Base-by-base conservation (phyloP, 2,113 vertebrate genomes). In the Scopus umbretta region DNA sequence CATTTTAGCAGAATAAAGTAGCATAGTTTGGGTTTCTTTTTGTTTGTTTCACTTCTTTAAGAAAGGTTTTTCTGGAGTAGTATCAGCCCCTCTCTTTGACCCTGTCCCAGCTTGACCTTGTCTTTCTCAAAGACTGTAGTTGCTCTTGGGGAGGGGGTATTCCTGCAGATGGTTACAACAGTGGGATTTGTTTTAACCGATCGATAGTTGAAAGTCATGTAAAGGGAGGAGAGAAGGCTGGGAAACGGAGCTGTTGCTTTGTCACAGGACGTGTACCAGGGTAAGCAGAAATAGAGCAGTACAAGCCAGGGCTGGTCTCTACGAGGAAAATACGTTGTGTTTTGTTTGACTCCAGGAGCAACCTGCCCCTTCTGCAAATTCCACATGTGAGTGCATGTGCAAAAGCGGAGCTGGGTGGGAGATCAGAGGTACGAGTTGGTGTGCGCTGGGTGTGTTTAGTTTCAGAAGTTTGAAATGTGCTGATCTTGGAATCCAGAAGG, bases 31-130 rank as follows among this genome's bases (percentile, higher is more conserved):
- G 3, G 6, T 38, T 50, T 67, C 12, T 17, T 40, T 40, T 21
- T 0, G 0, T n/a, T 66, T 0, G 2, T 50, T 91, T 74, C 3
- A 5, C 49, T 70, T 80, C 27, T 17, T 27, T 52, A 26, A 16
- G 18, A 32, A 68, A 63, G 6, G 25, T 3, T 30, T 88, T 88
- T 74, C 58, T 67, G 42, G 53, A 23, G 18, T 27, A 21, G 8
- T 18, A 26, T n/a, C 32, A 32, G 61, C 45, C 3, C 14, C 32
- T 21, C 80, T 53, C 27, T 87, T 83, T 50, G 71, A 58, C 9
- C 4, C 21, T 52, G 40, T 34, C 45, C 13, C 45, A 61, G 32
- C 23, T 21, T 53, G 13, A 21, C 21, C 7, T 52, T 38, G 13
- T 52, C 16, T 59, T 58, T 68, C 43, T 68, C 29, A 32, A 40